Percentiles rank a stretch among this genome's conserved stretches.
Conservation (phyloP, 92 coral and sea anemone species). For the Heteractis magnifica region DNA sequence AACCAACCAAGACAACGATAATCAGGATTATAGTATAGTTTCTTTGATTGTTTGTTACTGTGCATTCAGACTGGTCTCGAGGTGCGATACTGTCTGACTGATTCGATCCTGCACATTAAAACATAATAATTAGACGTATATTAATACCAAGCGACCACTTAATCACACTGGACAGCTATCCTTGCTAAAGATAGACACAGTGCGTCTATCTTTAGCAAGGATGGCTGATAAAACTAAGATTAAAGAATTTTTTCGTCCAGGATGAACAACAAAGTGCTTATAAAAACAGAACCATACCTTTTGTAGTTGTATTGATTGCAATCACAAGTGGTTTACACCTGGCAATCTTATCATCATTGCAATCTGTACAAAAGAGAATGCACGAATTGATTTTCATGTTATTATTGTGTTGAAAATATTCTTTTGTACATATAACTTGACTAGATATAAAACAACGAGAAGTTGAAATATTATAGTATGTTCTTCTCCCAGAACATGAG, state of each 20-base stretch:
- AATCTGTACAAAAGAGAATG: neutral
- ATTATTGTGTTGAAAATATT: neutral
- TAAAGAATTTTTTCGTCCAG: too few relatives aligned
- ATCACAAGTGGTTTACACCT: neutral
- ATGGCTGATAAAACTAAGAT: too few relatives aligned
- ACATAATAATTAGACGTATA: neutral
- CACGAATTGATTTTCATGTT: neutral
- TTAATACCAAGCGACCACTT: neutral
- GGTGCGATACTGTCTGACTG: neutral
- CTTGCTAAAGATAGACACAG: too few relatives aligned
- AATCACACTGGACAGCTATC: too few relatives aligned
- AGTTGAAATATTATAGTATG: too few relatives aligned
- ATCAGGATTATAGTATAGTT: neutral
- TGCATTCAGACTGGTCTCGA: neutral
- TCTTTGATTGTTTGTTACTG: neutral
- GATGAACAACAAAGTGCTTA: too few relatives aligned
- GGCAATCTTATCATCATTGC: neutral
- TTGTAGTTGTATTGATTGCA: too few relatives aligned
- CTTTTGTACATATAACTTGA: too few relatives aligned
- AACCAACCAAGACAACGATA: slow-evolving; percentile 1
- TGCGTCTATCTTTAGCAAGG: too few relatives aligned
- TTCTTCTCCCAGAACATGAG: too few relatives aligned
- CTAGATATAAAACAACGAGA: too few relatives aligned
- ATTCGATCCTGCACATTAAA: neutral
- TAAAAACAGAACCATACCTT: too few relatives aligned